Conservation (phyloP, 2,888 invertebrate genomes). For the Cheilosia urbana region DNA sequence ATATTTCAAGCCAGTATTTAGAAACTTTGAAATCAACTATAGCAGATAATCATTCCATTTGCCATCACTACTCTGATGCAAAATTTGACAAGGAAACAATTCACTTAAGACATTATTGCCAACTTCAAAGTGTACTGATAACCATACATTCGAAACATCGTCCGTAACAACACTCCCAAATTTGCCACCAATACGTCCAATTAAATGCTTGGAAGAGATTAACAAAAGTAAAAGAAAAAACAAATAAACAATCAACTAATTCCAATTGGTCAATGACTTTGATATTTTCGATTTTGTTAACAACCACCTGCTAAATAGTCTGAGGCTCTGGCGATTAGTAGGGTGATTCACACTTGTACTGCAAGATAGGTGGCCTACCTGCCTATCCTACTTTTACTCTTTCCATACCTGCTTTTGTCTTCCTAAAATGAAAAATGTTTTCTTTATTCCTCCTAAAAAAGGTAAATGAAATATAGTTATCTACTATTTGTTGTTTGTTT, state of each 20-base stretch:
- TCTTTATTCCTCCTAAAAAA: slow-evolving; percentile 25
- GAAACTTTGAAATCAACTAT: not conserved
- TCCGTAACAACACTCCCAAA: not conserved
- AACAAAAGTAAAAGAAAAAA: slow-evolving; percentile 2
- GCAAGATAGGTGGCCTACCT: slow-evolving; percentile 37
- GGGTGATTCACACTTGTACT: slow-evolving; percentile 38
- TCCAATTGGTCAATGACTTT: slow-evolving; percentile 50
- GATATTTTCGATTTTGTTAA: slow-evolving; percentile 27
- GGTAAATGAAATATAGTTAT: not conserved
- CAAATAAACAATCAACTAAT: slow-evolving; percentile 32
- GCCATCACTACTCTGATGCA: not conserved
- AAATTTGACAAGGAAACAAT: too few relatives aligned
- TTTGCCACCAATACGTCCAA: not conserved
- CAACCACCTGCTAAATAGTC: slow-evolving; percentile 59
- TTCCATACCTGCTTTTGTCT: slow-evolving; percentile 1
- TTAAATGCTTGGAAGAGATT: not conserved
- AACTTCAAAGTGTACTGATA: too few relatives aligned
- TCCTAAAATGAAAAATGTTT: slow-evolving; percentile 5
- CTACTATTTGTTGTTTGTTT: slow-evolving; percentile 18
- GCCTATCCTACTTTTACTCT: slow-evolving; percentile 49
- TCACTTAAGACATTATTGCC: too few relatives aligned
- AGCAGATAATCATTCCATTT: not conserved
- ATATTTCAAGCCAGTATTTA: too few relatives aligned
- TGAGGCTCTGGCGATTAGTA: not conserved
- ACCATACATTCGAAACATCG: not conserved